A percentile compares a stretch with the other conserved stretches of the same genome.
These are phyloP conservation scores for Ateles fusciceps DNA, from an alignment of 2,797 vertebrate genomes.

Conservation along the genomic window DNA sequence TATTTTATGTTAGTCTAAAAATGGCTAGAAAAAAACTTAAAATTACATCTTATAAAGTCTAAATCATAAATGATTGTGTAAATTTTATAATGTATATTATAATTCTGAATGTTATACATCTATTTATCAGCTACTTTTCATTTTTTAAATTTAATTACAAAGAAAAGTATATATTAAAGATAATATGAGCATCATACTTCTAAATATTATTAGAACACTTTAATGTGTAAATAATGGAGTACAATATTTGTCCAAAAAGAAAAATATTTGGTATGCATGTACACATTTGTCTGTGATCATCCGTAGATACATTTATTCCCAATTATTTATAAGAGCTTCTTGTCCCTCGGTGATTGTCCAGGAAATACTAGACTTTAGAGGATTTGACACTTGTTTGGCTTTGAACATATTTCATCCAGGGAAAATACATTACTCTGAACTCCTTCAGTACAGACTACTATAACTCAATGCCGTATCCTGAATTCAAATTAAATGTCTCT, in stretches of 20 bases:
- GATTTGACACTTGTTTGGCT: background rate
- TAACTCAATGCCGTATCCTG: background rate
- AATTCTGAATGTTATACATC: background rate
- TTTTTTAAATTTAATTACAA: background rate
- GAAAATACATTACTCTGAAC: background rate
- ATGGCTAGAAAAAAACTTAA: background rate
- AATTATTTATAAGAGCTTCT: background rate
- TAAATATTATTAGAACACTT: background rate
- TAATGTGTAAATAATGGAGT: background rate
- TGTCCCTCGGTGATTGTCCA: background rate
- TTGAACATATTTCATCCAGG: background rate
- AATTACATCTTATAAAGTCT: background rate
- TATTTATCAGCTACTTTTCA: background rate
- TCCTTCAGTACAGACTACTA: background rate
- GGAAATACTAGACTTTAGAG: background rate
- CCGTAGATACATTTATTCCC: background rate
- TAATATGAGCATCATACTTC: background rate
- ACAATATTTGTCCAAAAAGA: background rate
- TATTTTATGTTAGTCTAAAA: background rate
- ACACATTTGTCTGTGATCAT: background rate
- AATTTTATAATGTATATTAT: background rate
- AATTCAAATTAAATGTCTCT: conserved; percentile 6
- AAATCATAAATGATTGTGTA: background rate
- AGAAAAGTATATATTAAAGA: background rate
- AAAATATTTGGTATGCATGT: background rate